Evolutionary conservation across 2,113 vertebrate genomes (phyloP).

Genomic region (Hippocampus mohnikei): DNA sequence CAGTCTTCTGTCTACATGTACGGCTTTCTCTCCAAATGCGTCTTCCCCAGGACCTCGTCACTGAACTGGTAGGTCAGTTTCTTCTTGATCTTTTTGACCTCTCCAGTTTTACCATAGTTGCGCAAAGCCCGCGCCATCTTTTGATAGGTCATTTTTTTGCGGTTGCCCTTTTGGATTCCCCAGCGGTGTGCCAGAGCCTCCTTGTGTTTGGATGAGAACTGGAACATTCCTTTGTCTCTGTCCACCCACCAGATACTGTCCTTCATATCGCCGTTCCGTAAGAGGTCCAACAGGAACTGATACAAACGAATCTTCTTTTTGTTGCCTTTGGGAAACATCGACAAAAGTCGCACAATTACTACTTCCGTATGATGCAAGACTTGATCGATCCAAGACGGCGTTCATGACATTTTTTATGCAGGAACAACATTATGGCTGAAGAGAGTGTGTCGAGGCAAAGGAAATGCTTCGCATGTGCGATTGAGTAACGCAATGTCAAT

Average conservation of each 20-base stretch:
- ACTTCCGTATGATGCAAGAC: not conserved
- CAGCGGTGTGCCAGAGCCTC: constrained; percentile 92
- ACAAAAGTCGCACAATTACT: not conserved
- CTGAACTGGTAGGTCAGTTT: constrained; percentile 99
- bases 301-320: constrained; percentile 99
- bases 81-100: constrained; percentile 98
- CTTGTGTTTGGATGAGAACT: constrained; percentile 99
- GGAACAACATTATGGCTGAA: too few species aligned
- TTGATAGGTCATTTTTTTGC: constrained; percentile 99
- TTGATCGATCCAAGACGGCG: not conserved
- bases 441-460: too few species aligned
- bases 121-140: constrained; percentile 97
- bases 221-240: constrained; percentile 97
- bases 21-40: constrained; percentile 79
- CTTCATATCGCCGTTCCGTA: constrained; percentile 95
- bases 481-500: too few species aligned
- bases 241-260: constrained; percentile 99
- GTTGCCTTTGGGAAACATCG: constrained; percentile 77
- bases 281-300: constrained; percentile 96
- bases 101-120: constrained; percentile 98
- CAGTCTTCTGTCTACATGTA: constrained; percentile 69
- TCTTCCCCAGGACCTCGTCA: constrained; percentile 90
- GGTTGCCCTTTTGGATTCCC: constrained; percentile 98
- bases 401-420: not conserved
- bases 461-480: too few species aligned